Evolutionary conservation across 2,113 vertebrate genomes (phyloP).

Genomic region (Bubalus kerabau): DNA sequence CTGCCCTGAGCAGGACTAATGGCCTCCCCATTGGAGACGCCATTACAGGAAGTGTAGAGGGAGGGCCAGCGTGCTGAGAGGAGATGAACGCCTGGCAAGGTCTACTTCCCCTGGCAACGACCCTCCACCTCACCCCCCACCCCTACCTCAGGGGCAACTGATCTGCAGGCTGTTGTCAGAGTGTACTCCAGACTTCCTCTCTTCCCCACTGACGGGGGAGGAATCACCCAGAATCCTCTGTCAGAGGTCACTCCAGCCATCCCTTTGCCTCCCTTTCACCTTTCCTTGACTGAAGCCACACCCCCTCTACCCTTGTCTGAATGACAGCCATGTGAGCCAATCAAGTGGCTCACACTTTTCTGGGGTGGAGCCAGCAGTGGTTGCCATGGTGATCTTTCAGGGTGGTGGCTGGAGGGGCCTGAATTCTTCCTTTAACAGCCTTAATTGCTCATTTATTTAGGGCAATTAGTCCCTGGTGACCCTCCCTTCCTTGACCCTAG

Average conservation of each 20-base stretch:
- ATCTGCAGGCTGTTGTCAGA: not conserved
- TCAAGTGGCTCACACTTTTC: not conserved
- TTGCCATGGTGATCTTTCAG: conserved; percentile 59
- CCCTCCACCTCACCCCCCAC: not conserved
- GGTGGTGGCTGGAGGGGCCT: conserved; percentile 58
- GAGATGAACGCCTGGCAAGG: conserved; percentile 58
- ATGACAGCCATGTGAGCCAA: conserved; percentile 50
- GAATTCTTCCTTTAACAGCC: conserved; percentile 65
- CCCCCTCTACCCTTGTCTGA: not conserved
- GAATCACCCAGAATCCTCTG: not conserved
- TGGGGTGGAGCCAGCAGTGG: not conserved
- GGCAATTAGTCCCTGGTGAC: conserved; percentile 78
- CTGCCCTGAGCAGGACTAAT: conserved; percentile 59
- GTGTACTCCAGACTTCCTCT: not conserved
- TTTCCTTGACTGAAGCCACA: not conserved
- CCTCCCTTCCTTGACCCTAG: conserved; percentile 63
- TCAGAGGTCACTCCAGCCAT: not conserved
- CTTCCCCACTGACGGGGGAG: not conserved
- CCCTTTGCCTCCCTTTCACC: not conserved
- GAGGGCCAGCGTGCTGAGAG: conserved; percentile 34
- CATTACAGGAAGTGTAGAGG: conserved; percentile 53
- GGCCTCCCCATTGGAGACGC: conserved; percentile 62
- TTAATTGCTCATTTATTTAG: conserved; percentile 81
- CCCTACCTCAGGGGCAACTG: not conserved
- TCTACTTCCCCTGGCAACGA: not conserved